Base-by-base conservation (phyloP, 2,113 vertebrate genomes). In the Spea bombifrons region DNA sequence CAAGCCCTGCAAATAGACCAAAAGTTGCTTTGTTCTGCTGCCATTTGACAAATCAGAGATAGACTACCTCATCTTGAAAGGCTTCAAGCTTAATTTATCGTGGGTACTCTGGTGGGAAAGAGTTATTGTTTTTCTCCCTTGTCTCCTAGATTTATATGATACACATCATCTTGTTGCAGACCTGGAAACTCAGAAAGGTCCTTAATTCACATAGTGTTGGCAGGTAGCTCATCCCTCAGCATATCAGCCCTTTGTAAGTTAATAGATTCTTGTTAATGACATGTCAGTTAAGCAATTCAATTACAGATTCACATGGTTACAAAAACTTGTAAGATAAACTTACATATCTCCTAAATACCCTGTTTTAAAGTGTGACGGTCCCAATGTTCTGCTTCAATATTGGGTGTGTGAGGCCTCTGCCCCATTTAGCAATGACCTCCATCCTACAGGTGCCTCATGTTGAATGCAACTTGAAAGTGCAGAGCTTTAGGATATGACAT, bases 91-190 rank as follows among this genome's bases (percentile, higher is more conserved):
- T 74, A 48, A 74, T 74, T 74, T 74, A 74, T 63, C 17, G 57
- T 63, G 61, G 71, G 45, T 57, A 74, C 72, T 74, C 72, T 59
- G 45, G 15, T 47, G 72, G 8, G 45, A 49, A 57, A 74, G 71
- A 63, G 57, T 61, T 74, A 74, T 74, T 63, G 72, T 74, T 49
- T 74, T 63, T 63, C 49, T 63, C 45, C 30, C 57, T 74, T 48
- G 55, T 74, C 72, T 57, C 63, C 57, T 46, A 74, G 71, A 74
- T 61, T 74, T 74, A 74, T 61, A 64, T 63, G 57, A 55, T 59
- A 46, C 61, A 64, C 72, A 74, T 74, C 72, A 7, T 64, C 72
- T 48, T 49, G 72, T 63, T 47, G 71, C 15, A 47, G 71, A 61
- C n/a, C 53, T 44, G 55, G 9, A 63, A 75, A 43, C 8, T 15